Evolutionary conservation across 2,113 vertebrate genomes (phyloP).

Genomic region (Nannospalax galili): DNA sequence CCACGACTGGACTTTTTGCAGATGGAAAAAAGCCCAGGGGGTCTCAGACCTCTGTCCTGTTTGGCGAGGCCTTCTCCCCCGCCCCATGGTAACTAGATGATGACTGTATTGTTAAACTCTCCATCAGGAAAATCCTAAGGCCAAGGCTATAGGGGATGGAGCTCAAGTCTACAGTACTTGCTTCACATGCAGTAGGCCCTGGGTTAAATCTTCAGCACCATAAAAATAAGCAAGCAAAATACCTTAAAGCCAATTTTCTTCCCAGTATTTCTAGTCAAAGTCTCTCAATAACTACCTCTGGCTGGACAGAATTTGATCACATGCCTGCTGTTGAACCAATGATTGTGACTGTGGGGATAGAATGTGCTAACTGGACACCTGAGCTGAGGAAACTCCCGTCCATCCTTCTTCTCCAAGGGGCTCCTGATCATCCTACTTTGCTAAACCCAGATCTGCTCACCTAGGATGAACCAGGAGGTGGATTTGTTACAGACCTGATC

Average conservation of each 20-base stretch:
- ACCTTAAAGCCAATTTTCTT: background rate
- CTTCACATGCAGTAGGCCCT: background rate
- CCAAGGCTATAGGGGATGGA: background rate
- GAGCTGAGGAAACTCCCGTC: background rate
- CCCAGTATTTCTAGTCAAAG: background rate
- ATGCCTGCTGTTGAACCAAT: background rate
- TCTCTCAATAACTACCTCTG: background rate
- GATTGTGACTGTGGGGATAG: background rate
- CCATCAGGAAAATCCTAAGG: background rate
- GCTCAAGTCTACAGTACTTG: background rate
- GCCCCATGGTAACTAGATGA: background rate
- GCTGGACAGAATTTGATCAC: constrained; percentile 37
- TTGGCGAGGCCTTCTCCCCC: background rate
- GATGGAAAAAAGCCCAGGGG: no score
- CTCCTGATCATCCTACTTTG: background rate
- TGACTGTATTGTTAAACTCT: background rate
- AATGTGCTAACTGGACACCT: background rate
- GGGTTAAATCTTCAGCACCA: background rate
- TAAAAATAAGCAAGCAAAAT: background rate
- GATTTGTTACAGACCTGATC: background rate
- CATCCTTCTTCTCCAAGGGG: background rate
- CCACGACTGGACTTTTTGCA: no score
- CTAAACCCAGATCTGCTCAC: background rate
- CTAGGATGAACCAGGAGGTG: background rate
- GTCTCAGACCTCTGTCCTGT: no score